These are phyloP conservation scores for Aphelinus atriplicis DNA, from an alignment of 1,140 invertebrate genomes.

Conservation along the genomic window DNA sequence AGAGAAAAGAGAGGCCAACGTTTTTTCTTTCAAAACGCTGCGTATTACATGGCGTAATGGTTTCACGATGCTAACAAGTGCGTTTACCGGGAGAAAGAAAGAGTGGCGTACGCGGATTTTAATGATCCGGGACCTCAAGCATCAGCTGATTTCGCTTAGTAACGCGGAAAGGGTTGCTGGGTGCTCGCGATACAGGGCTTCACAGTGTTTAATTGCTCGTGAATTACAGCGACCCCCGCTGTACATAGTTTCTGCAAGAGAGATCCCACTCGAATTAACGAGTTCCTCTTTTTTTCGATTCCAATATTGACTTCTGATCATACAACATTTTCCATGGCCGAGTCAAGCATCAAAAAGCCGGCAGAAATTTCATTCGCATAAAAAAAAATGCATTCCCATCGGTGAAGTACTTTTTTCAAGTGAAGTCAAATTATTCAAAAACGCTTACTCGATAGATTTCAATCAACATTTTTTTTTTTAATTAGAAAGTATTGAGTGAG, in stretches of 20 bases:
- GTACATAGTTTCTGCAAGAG: neutral
- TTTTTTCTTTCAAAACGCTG: too few relatives aligned
- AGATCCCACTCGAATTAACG: neutral
- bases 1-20: too few relatives aligned
- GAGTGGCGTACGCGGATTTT: slow-evolving; percentile 3
- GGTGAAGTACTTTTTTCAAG: too few relatives aligned
- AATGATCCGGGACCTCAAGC: slow-evolving; percentile 15
- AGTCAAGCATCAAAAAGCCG: too few relatives aligned
- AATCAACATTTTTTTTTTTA: neutral
- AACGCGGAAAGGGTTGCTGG: neutral
- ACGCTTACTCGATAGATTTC: too few relatives aligned
- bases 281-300: too few relatives aligned
- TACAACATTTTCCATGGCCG: too few relatives aligned
- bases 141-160: neutral
- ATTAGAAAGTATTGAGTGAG: neutral
- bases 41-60: neutral
- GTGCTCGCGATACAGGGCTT: neutral
- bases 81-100: neutral
- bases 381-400: too few relatives aligned
- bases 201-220: slow-evolving; percentile 9
- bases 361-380: too few relatives aligned
- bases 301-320: too few relatives aligned
- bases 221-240: neutral
- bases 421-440: too few relatives aligned
- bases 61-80: slow-evolving; percentile 17